Conservation (phyloP, 2,113 vertebrate species). For the Cebidichthys violaceus region DNA sequence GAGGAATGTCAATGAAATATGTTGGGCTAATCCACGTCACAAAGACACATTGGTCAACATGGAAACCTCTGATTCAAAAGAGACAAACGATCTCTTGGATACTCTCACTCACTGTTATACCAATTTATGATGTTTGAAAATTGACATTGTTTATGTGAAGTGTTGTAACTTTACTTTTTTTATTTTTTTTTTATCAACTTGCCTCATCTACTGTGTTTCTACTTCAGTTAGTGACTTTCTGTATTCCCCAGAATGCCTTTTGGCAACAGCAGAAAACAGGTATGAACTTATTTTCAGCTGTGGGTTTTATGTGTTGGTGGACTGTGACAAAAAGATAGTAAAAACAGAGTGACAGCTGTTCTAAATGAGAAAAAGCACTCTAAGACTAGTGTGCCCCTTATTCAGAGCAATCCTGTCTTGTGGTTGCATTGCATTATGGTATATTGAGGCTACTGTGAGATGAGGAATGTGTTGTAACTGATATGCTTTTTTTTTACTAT, state of each 20-base stretch:
- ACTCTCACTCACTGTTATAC: not conserved
- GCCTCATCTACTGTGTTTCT: slow-evolving; percentile 6
- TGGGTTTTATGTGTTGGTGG: not conserved
- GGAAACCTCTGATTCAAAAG: slow-evolving; percentile 12
- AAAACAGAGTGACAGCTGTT: not conserved
- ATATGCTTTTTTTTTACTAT: slow-evolving; percentile 8
- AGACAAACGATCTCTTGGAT: not conserved
- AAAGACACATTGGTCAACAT: not conserved
- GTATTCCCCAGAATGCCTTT: slow-evolving; percentile 55
- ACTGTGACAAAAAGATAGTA: not conserved
- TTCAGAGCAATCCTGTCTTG: not conserved
- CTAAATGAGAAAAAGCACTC: not conserved
- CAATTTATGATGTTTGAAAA: not conserved
- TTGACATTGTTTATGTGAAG: not conserved
- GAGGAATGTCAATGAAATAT: not conserved
- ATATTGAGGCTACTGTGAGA: not conserved
- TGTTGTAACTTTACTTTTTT: slow-evolving; percentile 27
- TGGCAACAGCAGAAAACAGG: slow-evolving; percentile 28
- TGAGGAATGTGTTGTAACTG: not conserved
- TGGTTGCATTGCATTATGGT: slow-evolving; percentile 27
- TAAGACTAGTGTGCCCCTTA: not conserved
- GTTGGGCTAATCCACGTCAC: slow-evolving; percentile 28
- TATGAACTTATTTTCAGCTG: slow-evolving; percentile 11
- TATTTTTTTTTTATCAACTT: not conserved
- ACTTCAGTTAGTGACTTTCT: slow-evolving; percentile 23